Evolutionary conservation across 2,797 vertebrate genomes (phyloP).

Genomic region (Emydoidea blandingii): DNA sequence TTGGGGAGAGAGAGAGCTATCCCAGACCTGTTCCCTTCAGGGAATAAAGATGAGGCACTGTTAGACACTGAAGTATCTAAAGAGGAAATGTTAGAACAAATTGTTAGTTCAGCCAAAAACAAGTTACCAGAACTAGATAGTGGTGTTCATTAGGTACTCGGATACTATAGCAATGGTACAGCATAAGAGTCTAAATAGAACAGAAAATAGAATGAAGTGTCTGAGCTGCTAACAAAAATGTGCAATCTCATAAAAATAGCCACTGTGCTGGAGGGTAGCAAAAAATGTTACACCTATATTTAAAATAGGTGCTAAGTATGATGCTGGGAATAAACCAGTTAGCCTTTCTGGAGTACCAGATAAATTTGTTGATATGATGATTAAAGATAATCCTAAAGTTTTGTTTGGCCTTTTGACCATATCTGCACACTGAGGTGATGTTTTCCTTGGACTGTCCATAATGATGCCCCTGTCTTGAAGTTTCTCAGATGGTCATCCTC

Average conservation of each 20-base stretch:
- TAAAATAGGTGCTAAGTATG: neutral
- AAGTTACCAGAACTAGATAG: neutral
- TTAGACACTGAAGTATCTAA: neutral
- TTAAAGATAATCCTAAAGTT: neutral
- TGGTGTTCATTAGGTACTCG: neutral
- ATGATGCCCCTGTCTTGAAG: neutral
- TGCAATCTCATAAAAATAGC: neutral
- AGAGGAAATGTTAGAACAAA: neutral
- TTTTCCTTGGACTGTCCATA: no score
- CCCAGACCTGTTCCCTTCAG: neutral
- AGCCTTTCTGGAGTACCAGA: neutral
- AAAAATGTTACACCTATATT: neutral
- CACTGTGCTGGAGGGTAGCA: neutral
- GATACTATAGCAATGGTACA: neutral
- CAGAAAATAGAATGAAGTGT: neutral
- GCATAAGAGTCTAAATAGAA: neutral
- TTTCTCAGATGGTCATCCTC: constrained; percentile 27
- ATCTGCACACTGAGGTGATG: no score
- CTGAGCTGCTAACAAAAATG: neutral
- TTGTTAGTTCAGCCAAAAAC: neutral
- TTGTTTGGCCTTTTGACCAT: no score
- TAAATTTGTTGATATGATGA: neutral
- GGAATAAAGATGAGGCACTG: neutral
- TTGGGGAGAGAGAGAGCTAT: neutral
- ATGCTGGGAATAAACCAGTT: neutral